phyloP scores from a whole-genome alignment of 2,797 vertebrate genomes.

The Hemitrygon akajei region DNA sequence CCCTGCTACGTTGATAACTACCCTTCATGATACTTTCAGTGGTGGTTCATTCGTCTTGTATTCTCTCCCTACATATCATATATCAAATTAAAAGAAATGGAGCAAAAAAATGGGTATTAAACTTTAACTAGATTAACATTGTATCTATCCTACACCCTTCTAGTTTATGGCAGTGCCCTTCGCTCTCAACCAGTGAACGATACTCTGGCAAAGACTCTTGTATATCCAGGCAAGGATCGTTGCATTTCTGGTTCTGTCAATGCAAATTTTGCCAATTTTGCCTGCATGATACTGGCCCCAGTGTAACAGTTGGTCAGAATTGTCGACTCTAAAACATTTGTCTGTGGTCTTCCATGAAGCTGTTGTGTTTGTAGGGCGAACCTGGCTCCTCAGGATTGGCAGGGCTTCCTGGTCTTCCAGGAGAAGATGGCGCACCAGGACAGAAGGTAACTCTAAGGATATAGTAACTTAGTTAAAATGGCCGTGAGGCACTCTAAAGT shows the following conservation, averaged over 20 bases:
- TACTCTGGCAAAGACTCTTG: not conserved
- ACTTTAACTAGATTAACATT: not conserved
- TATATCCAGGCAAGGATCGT: too few relatives aligned
- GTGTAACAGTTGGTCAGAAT: not conserved
- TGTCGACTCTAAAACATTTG: too few relatives aligned
- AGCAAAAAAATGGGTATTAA: not conserved
- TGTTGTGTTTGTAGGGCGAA: slow-evolving; percentile 66
- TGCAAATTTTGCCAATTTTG: not conserved
- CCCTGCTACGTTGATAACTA: too few relatives aligned
- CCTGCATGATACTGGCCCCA: not conserved
- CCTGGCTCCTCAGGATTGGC: slow-evolving; percentile 69
- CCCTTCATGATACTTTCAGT: too few relatives aligned
- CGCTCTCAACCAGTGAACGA: not conserved
- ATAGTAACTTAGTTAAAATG: not conserved
- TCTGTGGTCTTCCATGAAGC: not conserved
- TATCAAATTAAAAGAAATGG: not conserved
- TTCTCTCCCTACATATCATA: not conserved
- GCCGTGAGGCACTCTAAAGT: not conserved
- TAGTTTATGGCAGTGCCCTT: not conserved
- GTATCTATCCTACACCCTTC: not conserved
- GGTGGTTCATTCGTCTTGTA: not conserved
- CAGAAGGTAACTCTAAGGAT: slow-evolving; percentile 68
- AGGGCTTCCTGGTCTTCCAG: slow-evolving; percentile 79
- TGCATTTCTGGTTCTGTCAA: too few relatives aligned
- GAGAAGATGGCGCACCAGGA: slow-evolving; percentile 80